Conservation (phyloP, 2,888 invertebrate genomes). For the Tenthredo notha region DNA sequence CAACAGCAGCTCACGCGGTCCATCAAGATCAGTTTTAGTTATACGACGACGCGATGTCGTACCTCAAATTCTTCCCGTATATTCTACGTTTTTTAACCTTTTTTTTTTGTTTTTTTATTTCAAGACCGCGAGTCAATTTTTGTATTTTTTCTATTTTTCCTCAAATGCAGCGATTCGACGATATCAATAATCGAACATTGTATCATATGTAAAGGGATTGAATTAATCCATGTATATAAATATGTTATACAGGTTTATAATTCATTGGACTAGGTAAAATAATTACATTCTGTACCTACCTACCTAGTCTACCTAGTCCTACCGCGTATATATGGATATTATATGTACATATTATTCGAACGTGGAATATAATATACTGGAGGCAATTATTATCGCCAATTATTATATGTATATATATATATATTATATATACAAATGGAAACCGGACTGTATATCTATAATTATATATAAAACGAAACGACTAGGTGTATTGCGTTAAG, state of each 20-base stretch:
- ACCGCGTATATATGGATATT: neutral
- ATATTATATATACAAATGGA: neutral
- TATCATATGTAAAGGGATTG: no score
- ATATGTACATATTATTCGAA: neutral
- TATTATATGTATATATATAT: neutral
- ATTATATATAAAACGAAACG: neutral
- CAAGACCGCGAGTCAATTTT: no score
- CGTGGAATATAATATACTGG: neutral
- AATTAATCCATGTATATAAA: neutral
- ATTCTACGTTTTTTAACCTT: no score
- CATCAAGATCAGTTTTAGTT: no score
- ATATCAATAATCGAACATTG: no score
- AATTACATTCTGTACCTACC: neutral
- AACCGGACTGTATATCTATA: neutral
- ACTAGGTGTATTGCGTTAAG: neutral
- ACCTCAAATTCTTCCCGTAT: no score
- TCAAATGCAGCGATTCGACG: no score
- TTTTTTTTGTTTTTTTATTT: neutral
- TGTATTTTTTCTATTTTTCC: no score
- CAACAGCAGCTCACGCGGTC: slow-evolving; percentile 46
- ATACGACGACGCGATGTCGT: no score
- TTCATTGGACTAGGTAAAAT: neutral
- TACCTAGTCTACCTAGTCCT: neutral
- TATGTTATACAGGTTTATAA: neutral
- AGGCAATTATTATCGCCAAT: slow-evolving; percentile 3